These are phyloP conservation scores for Porphyrio hochstetteri DNA, from an alignment of 2,113 vertebrate species.

Conservation along the genomic window DNA sequence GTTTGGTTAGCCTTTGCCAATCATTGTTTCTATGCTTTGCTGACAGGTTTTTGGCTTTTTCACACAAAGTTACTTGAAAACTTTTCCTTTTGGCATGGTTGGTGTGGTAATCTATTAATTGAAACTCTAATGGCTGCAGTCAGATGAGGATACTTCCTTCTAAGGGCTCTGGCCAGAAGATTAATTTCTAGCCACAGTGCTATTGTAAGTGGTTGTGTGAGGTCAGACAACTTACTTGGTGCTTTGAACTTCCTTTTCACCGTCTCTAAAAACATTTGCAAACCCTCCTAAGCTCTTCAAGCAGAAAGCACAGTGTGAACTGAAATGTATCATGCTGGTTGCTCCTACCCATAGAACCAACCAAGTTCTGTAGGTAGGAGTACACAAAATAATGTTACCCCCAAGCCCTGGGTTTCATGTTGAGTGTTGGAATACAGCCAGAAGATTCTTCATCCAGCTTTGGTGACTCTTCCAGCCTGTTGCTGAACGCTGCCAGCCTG, in stretches of 20 bases:
- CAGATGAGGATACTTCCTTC: slow-evolving; percentile 3
- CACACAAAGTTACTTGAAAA: background rate
- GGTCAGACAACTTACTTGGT: background rate
- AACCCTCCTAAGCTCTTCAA: background rate
- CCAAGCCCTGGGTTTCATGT: background rate
- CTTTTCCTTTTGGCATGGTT: background rate
- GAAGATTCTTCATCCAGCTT: background rate
- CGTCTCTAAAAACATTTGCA: background rate
- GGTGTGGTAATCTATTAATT: slow-evolving; percentile 25
- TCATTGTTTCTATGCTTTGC: background rate
- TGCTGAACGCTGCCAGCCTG: background rate
- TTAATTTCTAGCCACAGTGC: slow-evolving; percentile 3
- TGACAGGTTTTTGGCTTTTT: background rate
- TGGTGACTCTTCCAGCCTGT: background rate
- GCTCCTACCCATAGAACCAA: background rate
- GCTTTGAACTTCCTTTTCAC: slow-evolving; percentile 3
- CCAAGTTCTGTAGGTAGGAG: background rate
- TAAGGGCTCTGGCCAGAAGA: background rate
- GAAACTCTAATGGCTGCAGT: background rate
- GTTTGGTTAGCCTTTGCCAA: background rate
- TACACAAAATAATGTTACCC: background rate
- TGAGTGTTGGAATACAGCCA: background rate
- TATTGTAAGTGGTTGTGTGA: background rate
- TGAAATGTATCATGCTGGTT: background rate
- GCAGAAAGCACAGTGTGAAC: background rate